Evolutionary conservation across 2,888 invertebrate genomes (phyloP), one percentile per base, ranked within the genome.

Genomic region (Amphipoea oculea): DNA sequence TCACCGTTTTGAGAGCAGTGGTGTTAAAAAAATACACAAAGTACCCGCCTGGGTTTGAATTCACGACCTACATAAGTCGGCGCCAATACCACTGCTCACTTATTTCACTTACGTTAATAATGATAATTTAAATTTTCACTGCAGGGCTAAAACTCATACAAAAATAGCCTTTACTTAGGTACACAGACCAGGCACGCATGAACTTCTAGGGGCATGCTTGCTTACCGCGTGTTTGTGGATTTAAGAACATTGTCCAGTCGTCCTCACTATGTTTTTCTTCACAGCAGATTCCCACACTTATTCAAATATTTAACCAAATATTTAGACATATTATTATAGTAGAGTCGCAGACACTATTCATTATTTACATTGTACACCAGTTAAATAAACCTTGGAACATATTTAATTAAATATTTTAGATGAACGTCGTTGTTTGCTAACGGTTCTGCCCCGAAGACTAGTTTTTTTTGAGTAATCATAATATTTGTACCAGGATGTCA

Each of bases 361-460:
- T 84, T 76, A 72, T 81, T 81, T 57, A 67, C 57, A 45, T 71
- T 65, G 14, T 60, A 82, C n/a, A 70, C 36, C 14, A 84, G 14
- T 60, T 54, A 66, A 42, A 84, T 40, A 84, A 82, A 36, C 84
- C 82, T 82, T 84, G 82, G 70, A 14, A 60, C 51, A 54, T 60
- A 70, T n/a, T 36, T 65, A 73, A 79, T 79, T 63, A 66, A 82
- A 84, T 79, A 82, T 84, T 70, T 62, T 66, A 54, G 0, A 29
- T 51, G 65, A 40, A 48, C 23, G 11, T 68, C 45, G 45, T 17
- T 60, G 62, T 83, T 67, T 63, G 17, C 70, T 57, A 72, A 77
- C 72, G 85, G 85, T 80, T 63, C 48, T 81, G 81, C 67, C 85
- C 83, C 83, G 81, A 23, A 68, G 29, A 71, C 81, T 75, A 71